Conservation (phyloP, 2,113 vertebrate species). For the Lutjanus erythropterus region DNA sequence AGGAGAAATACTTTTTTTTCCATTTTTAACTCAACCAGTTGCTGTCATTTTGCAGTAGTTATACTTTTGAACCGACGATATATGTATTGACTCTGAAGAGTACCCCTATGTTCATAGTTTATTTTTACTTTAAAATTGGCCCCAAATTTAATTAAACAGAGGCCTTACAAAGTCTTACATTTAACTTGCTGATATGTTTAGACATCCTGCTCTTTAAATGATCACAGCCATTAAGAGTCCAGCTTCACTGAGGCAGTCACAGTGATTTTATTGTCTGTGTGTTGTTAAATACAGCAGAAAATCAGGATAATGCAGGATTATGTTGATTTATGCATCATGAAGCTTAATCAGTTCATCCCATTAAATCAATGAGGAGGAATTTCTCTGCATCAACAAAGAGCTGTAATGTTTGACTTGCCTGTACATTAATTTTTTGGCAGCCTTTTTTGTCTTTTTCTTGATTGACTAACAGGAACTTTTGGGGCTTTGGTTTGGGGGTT, state of each 20-base stretch:
- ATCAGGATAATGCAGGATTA: conserved; percentile 69
- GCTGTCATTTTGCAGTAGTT: no score
- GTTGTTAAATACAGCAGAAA: conserved; percentile 20
- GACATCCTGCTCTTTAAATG: not conserved
- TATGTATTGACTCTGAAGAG: no score
- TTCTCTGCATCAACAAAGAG: not conserved
- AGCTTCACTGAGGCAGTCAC: not conserved
- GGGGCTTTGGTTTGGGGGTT: not conserved
- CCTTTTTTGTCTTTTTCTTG: not conserved
- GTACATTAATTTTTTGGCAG: not conserved
- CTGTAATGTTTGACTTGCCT: not conserved
- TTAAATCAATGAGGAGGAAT: conserved; percentile 3
- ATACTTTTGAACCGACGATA: no score
- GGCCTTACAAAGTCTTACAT: no score
- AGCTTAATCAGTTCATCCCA: conserved; percentile 34
- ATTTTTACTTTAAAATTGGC: no score
- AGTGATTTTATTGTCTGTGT: not conserved
- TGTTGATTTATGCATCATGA: conserved; percentile 29
- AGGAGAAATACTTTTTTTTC: no score
- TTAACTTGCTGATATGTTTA: no score
- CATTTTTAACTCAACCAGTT: no score
- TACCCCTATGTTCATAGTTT: no score
- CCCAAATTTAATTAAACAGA: no score
- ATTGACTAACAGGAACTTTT: not conserved
- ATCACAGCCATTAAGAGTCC: not conserved